These are phyloP conservation scores for Neosalanx taihuensis DNA, from an alignment of 2,797 vertebrate species.

Conservation along the genomic window DNA sequence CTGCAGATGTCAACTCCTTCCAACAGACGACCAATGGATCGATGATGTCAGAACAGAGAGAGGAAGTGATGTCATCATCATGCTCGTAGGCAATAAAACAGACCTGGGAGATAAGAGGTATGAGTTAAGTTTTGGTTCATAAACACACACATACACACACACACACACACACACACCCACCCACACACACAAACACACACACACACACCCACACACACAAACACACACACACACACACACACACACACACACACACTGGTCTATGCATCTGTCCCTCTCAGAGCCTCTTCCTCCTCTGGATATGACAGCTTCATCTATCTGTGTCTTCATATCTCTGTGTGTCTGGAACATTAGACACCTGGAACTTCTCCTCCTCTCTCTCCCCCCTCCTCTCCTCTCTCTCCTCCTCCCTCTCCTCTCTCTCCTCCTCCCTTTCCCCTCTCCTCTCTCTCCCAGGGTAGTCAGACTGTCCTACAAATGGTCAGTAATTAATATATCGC, in stretches of 20 bases:
- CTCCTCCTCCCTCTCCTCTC: neutral
- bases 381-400: neutral
- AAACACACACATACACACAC: neutral
- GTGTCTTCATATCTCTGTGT: neutral
- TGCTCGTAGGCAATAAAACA: constrained; percentile 92
- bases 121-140: neutral
- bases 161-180: neutral
- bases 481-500: constrained; percentile 55
- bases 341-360: neutral
- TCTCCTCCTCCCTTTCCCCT: constrained; percentile 4
- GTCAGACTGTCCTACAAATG: constrained; percentile 53
- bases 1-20: constrained; percentile 87
- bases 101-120: constrained; percentile 90
- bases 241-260: no score
- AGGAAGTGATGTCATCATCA: constrained; percentile 91
- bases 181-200: no score
- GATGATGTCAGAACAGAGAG: constrained; percentile 90
- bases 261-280: no score
- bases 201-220: no score
- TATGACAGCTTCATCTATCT: neutral
- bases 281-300: no score
- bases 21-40: constrained; percentile 92
- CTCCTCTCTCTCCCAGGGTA: constrained; percentile 18
- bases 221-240: no score
- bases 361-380: neutral